phyloP scores from a whole-genome alignment of 2,797 vertebrate species.

The Apogon hyalosoma region DNA sequence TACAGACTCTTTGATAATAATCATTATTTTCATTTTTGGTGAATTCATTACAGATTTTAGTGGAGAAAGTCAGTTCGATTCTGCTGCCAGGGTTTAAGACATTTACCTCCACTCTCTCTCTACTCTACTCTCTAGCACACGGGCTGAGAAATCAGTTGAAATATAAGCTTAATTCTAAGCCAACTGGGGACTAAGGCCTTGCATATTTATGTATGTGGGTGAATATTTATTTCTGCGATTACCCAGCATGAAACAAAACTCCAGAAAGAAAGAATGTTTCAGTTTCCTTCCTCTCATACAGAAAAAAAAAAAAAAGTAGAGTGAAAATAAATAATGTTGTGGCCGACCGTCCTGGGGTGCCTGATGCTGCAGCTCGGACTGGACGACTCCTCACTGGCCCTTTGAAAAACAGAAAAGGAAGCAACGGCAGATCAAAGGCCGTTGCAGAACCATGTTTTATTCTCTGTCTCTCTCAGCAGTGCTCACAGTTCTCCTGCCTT shows the following conservation, averaged over 20 bases:
- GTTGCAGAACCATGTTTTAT: constrained; percentile 78
- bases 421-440: constrained; percentile 75
- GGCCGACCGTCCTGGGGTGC: constrained; percentile 13
- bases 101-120: constrained; percentile 13
- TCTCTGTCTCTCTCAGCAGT: constrained; percentile 66
- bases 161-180: constrained; percentile 49
- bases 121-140: constrained; percentile 6
- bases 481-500: constrained; percentile 61
- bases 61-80: constrained; percentile 1
- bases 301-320: constrained; percentile 16
- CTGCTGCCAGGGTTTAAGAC: constrained; percentile 12
- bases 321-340: constrained; percentile 47
- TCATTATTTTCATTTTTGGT: no score
- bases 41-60: no score
- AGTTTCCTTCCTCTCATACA: constrained; percentile 18
- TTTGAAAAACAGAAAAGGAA: constrained; percentile 73
- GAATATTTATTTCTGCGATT: constrained; percentile 73
- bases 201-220: constrained; percentile 58
- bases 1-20: no score
- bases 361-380: constrained; percentile 46
- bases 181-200: constrained; percentile 51
- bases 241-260: constrained; percentile 60
- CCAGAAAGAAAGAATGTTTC: constrained; percentile 43
- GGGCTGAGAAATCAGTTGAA: constrained; percentile 50
- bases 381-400: constrained; percentile 62